Conservation (phyloP, 2,113 vertebrate genomes). For the Psophia crepitans region DNA sequence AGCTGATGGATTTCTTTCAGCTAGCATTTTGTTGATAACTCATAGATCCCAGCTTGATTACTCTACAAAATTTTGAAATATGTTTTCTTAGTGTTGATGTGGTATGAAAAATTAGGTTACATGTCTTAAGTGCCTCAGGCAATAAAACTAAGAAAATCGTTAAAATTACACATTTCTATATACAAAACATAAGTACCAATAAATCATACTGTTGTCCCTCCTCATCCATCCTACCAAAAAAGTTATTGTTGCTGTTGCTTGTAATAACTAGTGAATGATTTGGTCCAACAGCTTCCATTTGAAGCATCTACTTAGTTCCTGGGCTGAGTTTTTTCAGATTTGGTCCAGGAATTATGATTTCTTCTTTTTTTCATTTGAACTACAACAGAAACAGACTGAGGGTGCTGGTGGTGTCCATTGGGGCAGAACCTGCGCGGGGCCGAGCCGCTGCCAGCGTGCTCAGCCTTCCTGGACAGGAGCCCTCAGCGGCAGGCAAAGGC, state of each 20-base stretch:
- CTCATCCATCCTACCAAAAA: neutral
- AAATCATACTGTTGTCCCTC: neutral
- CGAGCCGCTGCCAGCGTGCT: accelerated
- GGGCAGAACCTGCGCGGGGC: neutral
- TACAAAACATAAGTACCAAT: neutral
- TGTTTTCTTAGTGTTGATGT: neutral
- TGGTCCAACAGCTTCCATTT: neutral
- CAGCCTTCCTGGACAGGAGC: accelerated
- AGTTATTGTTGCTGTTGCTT: neutral
- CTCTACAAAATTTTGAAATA: slow-evolving; percentile 8
- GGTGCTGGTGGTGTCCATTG: accelerated
- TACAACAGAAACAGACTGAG: neutral
- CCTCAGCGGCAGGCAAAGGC: neutral
- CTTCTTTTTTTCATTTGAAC: neutral
- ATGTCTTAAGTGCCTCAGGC: neutral
- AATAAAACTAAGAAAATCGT: neutral
- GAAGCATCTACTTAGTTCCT: neutral
- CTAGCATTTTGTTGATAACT: neutral
- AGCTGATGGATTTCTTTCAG: neutral
- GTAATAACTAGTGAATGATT: neutral
- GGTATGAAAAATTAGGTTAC: neutral
- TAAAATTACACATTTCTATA: neutral
- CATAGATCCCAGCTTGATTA: neutral
- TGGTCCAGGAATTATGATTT: neutral
- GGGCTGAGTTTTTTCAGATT: neutral